These are phyloP conservation scores for Panurus biarmicus DNA, from an alignment of 2,113 vertebrate genomes.

Conservation along the genomic window DNA sequence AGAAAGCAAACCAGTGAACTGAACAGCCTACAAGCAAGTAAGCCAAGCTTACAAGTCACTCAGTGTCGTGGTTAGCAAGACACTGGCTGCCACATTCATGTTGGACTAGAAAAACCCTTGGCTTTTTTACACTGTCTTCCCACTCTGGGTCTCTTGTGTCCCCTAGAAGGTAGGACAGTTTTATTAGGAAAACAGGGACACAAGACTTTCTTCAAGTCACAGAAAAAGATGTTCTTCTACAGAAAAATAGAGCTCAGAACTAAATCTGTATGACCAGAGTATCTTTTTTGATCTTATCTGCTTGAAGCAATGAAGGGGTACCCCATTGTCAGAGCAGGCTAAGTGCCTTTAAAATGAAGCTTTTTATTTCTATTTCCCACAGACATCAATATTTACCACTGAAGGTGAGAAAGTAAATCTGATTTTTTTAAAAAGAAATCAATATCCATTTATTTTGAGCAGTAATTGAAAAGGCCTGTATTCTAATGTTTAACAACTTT, in stretches of 20 bases:
- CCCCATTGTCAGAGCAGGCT: conserved; percentile 2
- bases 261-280: not conserved
- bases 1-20: conserved; percentile 50
- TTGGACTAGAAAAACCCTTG: not conserved
- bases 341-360: conserved; percentile 48
- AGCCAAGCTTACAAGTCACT: not conserved
- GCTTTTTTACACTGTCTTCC: not conserved
- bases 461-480: conserved; percentile 54
- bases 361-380: conserved; percentile 61
- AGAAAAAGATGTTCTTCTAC: not conserved
- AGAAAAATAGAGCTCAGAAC: not conserved
- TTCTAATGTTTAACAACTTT: conserved; percentile 63
- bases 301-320: not conserved
- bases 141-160: not conserved
- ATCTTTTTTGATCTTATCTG: not conserved
- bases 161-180: not conserved
- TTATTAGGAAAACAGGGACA: not conserved
- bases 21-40: not conserved
- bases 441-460: conserved; percentile 58
- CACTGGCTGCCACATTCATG: not conserved
- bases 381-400: conserved; percentile 62
- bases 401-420: conserved; percentile 66
- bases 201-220: not conserved
- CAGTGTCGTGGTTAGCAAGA: not conserved
- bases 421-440: conserved; percentile 36